Evolutionary conservation across 2,888 invertebrate species (phyloP).

Genomic region (Hemithea aestivaria): DNA sequence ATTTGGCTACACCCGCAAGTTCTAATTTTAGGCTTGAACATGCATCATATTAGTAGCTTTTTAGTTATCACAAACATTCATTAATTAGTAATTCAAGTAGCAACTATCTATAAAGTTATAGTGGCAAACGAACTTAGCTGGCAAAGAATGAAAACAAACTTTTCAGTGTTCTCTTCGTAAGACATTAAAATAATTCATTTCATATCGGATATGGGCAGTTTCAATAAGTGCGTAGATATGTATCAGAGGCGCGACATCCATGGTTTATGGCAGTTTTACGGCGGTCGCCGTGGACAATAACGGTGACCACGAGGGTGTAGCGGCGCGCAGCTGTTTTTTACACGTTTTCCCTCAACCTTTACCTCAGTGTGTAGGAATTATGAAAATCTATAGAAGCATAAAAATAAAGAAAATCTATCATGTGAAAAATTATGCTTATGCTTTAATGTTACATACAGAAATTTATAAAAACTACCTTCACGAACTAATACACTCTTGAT

Average conservation of each 20-base stretch:
- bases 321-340: constrained; percentile 82
- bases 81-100: no score
- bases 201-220: constrained; percentile 43
- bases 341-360: constrained; percentile 63
- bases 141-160: constrained; percentile 2
- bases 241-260: constrained; percentile 39
- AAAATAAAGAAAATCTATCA: constrained; percentile 3
- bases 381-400: constrained; percentile 32
- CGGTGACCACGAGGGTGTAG: constrained; percentile 68
- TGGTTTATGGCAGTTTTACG: constrained; percentile 70
- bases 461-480: background rate
- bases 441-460: no score
- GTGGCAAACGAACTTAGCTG: no score
- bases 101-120: no score
- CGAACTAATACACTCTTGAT: no score
- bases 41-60: no score
- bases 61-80: no score
- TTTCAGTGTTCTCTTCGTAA: constrained; percentile 5
- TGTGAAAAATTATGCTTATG: background rate
- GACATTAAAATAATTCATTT: constrained; percentile 32
- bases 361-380: constrained; percentile 46
- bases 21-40: no score
- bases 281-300: constrained; percentile 58
- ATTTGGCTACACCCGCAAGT: no score
- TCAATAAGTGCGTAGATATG: constrained; percentile 57